Evolutionary conservation across 2,113 vertebrate genomes (phyloP).

Genomic region (Rattus rattus): DNA sequence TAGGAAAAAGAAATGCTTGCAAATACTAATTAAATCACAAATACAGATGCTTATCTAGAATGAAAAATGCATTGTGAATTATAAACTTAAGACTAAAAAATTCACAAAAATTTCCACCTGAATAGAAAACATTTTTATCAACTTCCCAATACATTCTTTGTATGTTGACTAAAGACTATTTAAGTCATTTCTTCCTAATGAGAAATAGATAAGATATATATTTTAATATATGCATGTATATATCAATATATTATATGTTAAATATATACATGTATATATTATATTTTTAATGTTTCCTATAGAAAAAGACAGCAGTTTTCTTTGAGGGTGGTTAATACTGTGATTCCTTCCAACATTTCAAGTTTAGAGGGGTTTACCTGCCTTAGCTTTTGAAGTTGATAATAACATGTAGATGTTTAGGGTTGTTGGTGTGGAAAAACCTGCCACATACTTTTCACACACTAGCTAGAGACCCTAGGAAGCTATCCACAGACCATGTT

Average conservation of each 20-base stretch:
- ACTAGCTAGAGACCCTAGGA: neutral
- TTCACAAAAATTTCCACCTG: neutral
- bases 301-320: slow-evolving; percentile 4
- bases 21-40: neutral
- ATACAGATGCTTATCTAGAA: neutral
- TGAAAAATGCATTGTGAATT: neutral
- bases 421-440: neutral
- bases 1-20: slow-evolving; percentile 10
- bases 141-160: neutral
- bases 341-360: neutral
- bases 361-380: slow-evolving; percentile 38
- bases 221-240: no score
- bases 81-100: neutral
- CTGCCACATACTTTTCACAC: neutral
- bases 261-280: neutral
- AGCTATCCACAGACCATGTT: neutral
- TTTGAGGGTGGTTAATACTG: neutral
- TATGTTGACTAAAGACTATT: no score
- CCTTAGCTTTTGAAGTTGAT: neutral
- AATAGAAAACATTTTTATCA: slow-evolving; percentile 1
- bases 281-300: neutral
- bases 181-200: slow-evolving; percentile 16
- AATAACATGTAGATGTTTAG: neutral
- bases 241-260: no score
- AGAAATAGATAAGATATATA: no score